Conservation (phyloP, 2,113 vertebrate genomes). For the Malurus cyaneus region DNA sequence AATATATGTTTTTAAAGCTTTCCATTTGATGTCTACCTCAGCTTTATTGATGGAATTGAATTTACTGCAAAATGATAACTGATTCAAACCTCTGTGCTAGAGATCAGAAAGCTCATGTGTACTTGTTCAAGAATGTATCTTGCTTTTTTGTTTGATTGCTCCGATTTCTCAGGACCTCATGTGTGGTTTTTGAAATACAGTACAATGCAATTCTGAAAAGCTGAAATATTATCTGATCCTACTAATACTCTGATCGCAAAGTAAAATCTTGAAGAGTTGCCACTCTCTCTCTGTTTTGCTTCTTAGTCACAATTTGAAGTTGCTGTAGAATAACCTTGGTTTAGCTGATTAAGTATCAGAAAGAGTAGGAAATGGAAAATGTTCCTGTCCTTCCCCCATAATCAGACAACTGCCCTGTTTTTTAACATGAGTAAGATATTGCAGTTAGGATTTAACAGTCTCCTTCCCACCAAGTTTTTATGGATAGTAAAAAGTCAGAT, state of each 20-base stretch:
- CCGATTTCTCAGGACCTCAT: background rate
- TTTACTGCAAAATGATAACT: background rate
- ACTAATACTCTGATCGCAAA: constrained; percentile 8
- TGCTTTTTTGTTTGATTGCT: background rate
- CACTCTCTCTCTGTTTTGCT: background rate
- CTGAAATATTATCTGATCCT: background rate
- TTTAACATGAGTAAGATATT: background rate
- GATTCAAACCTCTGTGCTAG: background rate
- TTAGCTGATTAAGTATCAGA: constrained; percentile 15
- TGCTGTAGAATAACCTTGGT: background rate
- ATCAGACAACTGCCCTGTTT: background rate
- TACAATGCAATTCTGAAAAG: background rate
- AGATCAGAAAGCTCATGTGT: background rate
- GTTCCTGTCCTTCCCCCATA: background rate
- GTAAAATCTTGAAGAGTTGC: background rate
- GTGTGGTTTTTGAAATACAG: background rate
- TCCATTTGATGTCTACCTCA: constrained; percentile 23
- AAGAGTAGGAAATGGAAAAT: background rate
- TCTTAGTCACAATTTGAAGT: background rate
- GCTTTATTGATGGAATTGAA: background rate
- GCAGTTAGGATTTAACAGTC: background rate
- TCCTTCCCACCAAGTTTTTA: background rate
- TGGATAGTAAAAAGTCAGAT: background rate
- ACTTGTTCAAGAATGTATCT: background rate
- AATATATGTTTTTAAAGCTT: background rate